These are phyloP conservation scores for Dromius quadrimaculatus DNA, from an alignment of 2,888 invertebrate genomes.

Conservation along the genomic window DNA sequence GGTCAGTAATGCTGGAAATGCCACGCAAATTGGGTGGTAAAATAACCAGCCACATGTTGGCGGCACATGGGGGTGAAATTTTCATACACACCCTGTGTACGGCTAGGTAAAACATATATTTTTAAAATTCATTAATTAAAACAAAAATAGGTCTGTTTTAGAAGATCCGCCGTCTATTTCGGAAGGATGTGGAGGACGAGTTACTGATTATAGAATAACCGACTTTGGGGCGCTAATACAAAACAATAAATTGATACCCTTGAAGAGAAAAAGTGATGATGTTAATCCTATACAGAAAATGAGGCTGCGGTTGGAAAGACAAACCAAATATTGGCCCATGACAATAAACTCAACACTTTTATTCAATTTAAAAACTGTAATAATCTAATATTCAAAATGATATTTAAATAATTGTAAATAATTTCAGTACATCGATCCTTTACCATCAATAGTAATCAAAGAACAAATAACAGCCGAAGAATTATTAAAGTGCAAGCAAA, in stretches of 20 bases:
- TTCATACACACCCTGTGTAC: slow-evolving; percentile 94
- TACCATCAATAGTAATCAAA: slow-evolving; percentile 83
- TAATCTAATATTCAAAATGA: slow-evolving; percentile 56
- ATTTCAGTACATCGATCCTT: slow-evolving; percentile 82
- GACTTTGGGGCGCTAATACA: slow-evolving; percentile 93
- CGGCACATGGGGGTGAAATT: slow-evolving; percentile 95
- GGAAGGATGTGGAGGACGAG: slow-evolving; percentile 93
- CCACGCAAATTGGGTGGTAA: slow-evolving; percentile 86
- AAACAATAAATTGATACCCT: slow-evolving; percentile 82
- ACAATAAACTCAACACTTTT: slow-evolving; percentile 90
- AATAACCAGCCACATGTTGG: slow-evolving; percentile 91
- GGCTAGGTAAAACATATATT: slow-evolving; percentile 68
- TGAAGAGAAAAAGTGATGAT: slow-evolving; percentile 68
- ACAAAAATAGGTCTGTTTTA: slow-evolving; percentile 78
- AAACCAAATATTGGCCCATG: slow-evolving; percentile 89
- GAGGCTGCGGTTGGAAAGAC: slow-evolving; percentile 78
- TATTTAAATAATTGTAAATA: slow-evolving; percentile 3
- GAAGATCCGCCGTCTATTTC: slow-evolving; percentile 96
- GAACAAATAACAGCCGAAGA: slow-evolving; percentile 88
- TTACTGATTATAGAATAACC: slow-evolving; percentile 88
- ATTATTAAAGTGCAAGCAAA: slow-evolving; percentile 86
- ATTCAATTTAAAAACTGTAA: slow-evolving; percentile 83
- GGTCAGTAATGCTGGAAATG: slow-evolving; percentile 93
- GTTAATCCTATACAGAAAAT: slow-evolving; percentile 74
- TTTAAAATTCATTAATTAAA: neutral